A percentile compares a stretch with the other conserved stretches of the same genome.
Conservation (phyloP, 2,113 vertebrate species). For the Sigmodon hispidus region DNA sequence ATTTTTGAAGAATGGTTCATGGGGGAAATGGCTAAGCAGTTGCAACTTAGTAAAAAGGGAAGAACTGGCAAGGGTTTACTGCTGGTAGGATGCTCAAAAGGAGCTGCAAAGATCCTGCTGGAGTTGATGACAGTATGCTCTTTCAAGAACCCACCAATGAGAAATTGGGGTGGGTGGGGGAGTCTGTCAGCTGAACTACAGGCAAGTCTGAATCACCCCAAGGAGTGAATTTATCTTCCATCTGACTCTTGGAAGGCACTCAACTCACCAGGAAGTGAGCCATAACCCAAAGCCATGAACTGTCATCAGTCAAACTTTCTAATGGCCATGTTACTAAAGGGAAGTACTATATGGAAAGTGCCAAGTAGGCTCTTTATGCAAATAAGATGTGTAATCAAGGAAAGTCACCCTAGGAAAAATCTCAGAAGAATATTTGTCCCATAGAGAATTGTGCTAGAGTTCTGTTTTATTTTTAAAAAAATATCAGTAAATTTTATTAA, state of each 20-base stretch:
- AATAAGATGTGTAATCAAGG: background rate
- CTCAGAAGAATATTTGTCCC: background rate
- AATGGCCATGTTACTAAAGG: background rate
- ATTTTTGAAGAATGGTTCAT: constrained; percentile 60
- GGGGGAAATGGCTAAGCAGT: background rate
- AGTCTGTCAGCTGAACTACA: constrained; percentile 30
- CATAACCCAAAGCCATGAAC: background rate
- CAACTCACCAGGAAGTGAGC: constrained; percentile 41
- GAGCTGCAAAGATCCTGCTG: background rate
- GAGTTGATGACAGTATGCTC: background rate
- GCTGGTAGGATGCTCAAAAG: background rate
- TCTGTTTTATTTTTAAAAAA: background rate
- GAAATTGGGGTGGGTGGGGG: background rate
- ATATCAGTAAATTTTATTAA: background rate
- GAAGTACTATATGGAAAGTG: background rate
- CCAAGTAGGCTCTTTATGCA: constrained; percentile 53
- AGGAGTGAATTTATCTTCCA: constrained; percentile 17
- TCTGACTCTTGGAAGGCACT: constrained; percentile 43
- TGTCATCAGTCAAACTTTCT: constrained; percentile 40
- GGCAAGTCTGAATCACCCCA: background rate
- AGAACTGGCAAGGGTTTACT: background rate
- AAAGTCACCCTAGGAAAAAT: background rate
- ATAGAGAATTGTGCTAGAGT: background rate
- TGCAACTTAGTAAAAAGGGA: background rate
- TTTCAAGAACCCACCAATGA: background rate